Conservation (phyloP, 2,888 invertebrate genomes). For the Zele albiditarsus region DNA sequence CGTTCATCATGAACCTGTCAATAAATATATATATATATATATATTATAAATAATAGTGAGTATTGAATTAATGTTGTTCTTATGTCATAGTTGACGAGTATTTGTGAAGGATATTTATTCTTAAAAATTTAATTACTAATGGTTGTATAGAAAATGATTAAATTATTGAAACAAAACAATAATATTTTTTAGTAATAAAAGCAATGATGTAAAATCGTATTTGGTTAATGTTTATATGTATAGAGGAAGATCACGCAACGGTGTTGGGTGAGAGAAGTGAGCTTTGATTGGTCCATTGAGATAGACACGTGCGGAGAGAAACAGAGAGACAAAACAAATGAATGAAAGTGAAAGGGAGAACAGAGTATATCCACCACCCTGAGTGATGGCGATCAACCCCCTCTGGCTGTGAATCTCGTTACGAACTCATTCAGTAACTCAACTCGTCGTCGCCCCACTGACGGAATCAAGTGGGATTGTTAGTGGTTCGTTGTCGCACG, state of each 20-base stretch:
- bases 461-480: slow-evolving; percentile 72
- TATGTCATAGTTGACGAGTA: no score
- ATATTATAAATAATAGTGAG: background rate
- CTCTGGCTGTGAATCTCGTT: slow-evolving; percentile 71
- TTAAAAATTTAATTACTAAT: no score
- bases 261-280: slow-evolving; percentile 56
- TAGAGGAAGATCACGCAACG: slow-evolving; percentile 1
- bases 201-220: slow-evolving; percentile 40
- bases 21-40: background rate
- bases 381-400: slow-evolving; percentile 55
- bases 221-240: slow-evolving; percentile 56
- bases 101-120: no score
- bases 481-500: slow-evolving; percentile 53
- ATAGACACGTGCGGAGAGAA: slow-evolving; percentile 62
- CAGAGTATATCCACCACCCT: slow-evolving; percentile 14
- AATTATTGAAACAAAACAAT: background rate
- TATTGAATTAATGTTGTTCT: background rate
- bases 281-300: slow-evolving; percentile 73
- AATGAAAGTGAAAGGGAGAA: slow-evolving; percentile 49
- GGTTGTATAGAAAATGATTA: background rate
- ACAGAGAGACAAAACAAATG: slow-evolving; percentile 58
- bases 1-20: background rate
- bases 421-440: slow-evolving; percentile 71
- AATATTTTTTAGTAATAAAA: background rate
- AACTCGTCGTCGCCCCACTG: slow-evolving; percentile 27